Evolutionary conservation across 1,140 invertebrate species (phyloP).

Genomic region (Calephelis virginiensis): DNA sequence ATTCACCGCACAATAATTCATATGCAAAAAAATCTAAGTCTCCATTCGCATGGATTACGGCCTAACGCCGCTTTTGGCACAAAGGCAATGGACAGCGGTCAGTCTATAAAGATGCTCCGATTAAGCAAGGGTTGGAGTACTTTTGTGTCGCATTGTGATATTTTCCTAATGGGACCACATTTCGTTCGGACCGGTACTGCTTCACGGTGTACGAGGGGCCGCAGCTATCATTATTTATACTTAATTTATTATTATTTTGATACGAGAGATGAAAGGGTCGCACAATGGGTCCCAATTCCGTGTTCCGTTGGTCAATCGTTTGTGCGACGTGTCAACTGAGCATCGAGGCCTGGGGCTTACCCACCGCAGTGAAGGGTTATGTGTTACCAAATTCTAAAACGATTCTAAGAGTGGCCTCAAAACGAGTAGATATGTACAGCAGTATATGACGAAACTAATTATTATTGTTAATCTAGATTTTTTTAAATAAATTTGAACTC

Average conservation of each 20-base stretch:
- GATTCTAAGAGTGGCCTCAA: not conserved
- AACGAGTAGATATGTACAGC: not conserved
- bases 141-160: slow-evolving; percentile 64
- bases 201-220: slow-evolving; percentile 37
- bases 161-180: slow-evolving; percentile 73
- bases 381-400: not conserved
- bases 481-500: no score
- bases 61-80: slow-evolving; percentile 58
- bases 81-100: slow-evolving; percentile 64
- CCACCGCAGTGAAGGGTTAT: slow-evolving; percentile 8
- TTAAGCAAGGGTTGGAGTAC: slow-evolving; percentile 54
- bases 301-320: slow-evolving; percentile 56
- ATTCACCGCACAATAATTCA: slow-evolving; percentile 52
- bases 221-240: slow-evolving; percentile 63
- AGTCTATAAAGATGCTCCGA: slow-evolving; percentile 72
- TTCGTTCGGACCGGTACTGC: slow-evolving; percentile 65
- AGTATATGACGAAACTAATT: no score
- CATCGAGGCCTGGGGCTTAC: slow-evolving; percentile 15
- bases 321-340: slow-evolving; percentile 25
- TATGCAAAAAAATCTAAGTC: slow-evolving; percentile 62
- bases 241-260: slow-evolving; percentile 78
- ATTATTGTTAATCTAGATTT: no score
- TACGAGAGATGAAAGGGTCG: slow-evolving; percentile 70
- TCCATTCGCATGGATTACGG: slow-evolving; percentile 66
- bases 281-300: slow-evolving; percentile 58